Percentiles rank a stretch among this genome's conserved stretches.
Conservation (phyloP, 2,113 vertebrate genomes). For the Pseudolaguvia tuberculata region DNA sequence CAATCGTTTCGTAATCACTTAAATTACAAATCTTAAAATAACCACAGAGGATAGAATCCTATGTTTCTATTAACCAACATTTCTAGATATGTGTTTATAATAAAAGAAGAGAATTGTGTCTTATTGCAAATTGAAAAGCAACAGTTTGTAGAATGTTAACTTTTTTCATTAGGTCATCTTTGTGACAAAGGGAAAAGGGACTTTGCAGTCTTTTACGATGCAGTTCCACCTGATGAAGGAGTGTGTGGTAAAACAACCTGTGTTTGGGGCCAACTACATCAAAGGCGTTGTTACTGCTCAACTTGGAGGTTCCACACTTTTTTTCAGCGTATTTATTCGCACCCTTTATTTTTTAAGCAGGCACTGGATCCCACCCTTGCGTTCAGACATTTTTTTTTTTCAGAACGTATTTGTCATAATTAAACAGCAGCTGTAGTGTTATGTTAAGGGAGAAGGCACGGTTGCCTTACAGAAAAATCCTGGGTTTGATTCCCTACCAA, state of each 20-base stretch:
- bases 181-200: slow-evolving; percentile 83
- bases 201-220: slow-evolving; percentile 94
- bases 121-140: background rate
- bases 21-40: background rate
- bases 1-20: too few relatives aligned
- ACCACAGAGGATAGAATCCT: too few relatives aligned
- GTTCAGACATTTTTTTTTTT: background rate
- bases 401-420: background rate
- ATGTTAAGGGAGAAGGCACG: background rate
- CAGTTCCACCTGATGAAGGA: slow-evolving; percentile 94
- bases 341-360: too few relatives aligned
- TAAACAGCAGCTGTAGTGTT: background rate
- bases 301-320: slow-evolving; percentile 72
- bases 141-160: background rate
- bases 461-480: too few relatives aligned
- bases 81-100: too few relatives aligned
- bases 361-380: too few relatives aligned
- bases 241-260: slow-evolving; percentile 94
- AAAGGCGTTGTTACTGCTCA: slow-evolving; percentile 85
- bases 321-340: too few relatives aligned
- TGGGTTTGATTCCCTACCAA: too few relatives aligned
- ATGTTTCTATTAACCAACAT: too few relatives aligned
- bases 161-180: slow-evolving; percentile 82
- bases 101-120: too few relatives aligned
- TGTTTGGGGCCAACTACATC: slow-evolving; percentile 93